Conservation (phyloP, 2,113 vertebrate species). For the Cisticola juncidis region DNA sequence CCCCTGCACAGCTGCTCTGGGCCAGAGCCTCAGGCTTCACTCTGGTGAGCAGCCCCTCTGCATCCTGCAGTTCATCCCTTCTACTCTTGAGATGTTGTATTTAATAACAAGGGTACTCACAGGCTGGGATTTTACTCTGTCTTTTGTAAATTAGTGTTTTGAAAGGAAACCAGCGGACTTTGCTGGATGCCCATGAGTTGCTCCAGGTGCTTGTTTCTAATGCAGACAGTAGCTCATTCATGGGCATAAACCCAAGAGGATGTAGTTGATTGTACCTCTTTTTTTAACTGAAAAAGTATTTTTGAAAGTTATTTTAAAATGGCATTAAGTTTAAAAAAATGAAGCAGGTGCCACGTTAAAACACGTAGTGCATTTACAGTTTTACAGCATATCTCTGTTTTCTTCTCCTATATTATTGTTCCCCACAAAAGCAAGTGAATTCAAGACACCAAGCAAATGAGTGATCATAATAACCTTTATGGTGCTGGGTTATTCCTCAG, state of each 20-base stretch:
- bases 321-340: conserved; percentile 2
- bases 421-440: conserved; percentile 48
- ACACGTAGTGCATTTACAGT: conserved; percentile 26
- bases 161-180: conserved; percentile 50
- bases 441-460: neutral
- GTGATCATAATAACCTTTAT: conserved; percentile 15
- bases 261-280: conserved; percentile 8
- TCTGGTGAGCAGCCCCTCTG: neutral
- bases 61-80: neutral
- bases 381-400: neutral
- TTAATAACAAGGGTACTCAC: neutral
- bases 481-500: neutral
- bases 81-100: neutral
- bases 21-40: accelerated
- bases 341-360: neutral
- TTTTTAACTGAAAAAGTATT: conserved; percentile 63
- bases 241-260: conserved; percentile 6
- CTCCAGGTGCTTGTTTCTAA: conserved; percentile 69
- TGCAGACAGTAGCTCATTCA: conserved; percentile 14
- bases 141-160: conserved; percentile 10
- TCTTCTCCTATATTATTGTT: conserved; percentile 28
- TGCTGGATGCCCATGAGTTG: conserved; percentile 69
- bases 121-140: neutral
- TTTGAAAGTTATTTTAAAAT: conserved; percentile 64
- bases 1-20: accelerated